Evolutionary conservation across 2,797 vertebrate species (phyloP).

Genomic region (Hoplostethus mediterraneus): DNA sequence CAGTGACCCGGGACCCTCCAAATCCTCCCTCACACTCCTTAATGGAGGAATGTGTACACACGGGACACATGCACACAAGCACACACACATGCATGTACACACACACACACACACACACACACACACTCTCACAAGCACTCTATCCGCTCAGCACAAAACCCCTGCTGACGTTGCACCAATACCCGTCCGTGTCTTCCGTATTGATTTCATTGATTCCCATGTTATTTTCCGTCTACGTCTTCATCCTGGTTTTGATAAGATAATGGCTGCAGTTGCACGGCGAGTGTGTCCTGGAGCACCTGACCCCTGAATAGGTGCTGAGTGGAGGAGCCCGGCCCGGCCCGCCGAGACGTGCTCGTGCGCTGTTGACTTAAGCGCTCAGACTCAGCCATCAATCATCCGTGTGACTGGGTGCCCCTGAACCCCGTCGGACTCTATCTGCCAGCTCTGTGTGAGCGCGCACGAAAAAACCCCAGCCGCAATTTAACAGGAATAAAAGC

Average conservation of each 20-base stretch:
- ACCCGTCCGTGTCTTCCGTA: slow-evolving; percentile 6
- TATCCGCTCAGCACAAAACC: neutral
- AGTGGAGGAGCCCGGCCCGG: slow-evolving; percentile 70
- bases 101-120: slow-evolving; percentile 9
- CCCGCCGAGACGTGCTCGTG: slow-evolving; percentile 82
- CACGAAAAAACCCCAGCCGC: slow-evolving; percentile 75
- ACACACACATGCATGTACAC: slow-evolving; percentile 10
- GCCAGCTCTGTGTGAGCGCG: slow-evolving; percentile 71
- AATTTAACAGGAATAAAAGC: slow-evolving; percentile 56
- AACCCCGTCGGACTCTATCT: slow-evolving; percentile 77
- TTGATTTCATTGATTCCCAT: slow-evolving; percentile 22
- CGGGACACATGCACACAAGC: slow-evolving; percentile 4
- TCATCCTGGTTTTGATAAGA: slow-evolving; percentile 73
- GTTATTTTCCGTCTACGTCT: slow-evolving; percentile 2
- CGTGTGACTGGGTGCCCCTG: slow-evolving; percentile 78
- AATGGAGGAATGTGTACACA: slow-evolving; percentile 43
- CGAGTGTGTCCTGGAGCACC: slow-evolving; percentile 76
- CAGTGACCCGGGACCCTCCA: slow-evolving; percentile 69
- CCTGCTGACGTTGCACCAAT: slow-evolving; percentile 4
- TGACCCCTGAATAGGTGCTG: slow-evolving; percentile 84
- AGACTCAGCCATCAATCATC: slow-evolving; percentile 87
- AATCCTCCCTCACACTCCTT: slow-evolving; percentile 68
- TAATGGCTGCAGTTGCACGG: slow-evolving; percentile 76
- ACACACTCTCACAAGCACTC: slow-evolving; percentile 1
- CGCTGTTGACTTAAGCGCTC: slow-evolving; percentile 87